Base-by-base conservation (phyloP, 1,140 invertebrate species). In the Hypothenemus hampei region DNA sequence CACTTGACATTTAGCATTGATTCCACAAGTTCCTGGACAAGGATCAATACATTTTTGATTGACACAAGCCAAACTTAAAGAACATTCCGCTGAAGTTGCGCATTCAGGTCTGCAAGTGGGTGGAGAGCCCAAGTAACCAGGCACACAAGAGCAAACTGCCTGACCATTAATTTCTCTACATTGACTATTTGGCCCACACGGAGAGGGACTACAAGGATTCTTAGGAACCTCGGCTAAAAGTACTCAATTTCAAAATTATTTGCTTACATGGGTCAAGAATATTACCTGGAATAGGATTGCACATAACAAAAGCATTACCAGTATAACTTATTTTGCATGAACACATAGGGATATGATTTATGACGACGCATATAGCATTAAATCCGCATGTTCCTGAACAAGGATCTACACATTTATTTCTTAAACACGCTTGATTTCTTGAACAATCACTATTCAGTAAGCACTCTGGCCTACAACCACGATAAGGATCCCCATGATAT, bases 31-130 rank as follows among this genome's bases (percentile, higher is more conserved):
- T 40, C 81, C 82, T 10, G 77, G 73, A 67, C 83, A 85, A 19
- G 82, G 82, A 65, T 85, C 79, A 53, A 74, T 73, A 68, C 86
- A 89, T 64, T 81, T 84, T 58, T 80, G 76, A 66, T 84, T 85
- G 19, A 83, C 77, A 66, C 85, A 87, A 16, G 83, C 82, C 61
- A 77, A 70, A 52, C 81, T 76, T 56, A 76, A 77, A 1, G 77
- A 41, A 70, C 85, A 87, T 67, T 87, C 85, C 23, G 78, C 77
- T 56, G 82, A 85, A 46, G 76, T 76, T 31, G 79, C 69, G 63
- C 83, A 85, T 68, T 85, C 81, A 1, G 82, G 82, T 61, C 79
- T 75, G 69, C 83, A 85, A 46, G 77, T 76, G 13, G 82, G 82
- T 26, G 83, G 82, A 16, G 70, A 69, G 15, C 84, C 83, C 57